Evolutionary conservation across 1,140 invertebrate genomes (phyloP).

Genomic region (Medauroidea extradentata): DNA sequence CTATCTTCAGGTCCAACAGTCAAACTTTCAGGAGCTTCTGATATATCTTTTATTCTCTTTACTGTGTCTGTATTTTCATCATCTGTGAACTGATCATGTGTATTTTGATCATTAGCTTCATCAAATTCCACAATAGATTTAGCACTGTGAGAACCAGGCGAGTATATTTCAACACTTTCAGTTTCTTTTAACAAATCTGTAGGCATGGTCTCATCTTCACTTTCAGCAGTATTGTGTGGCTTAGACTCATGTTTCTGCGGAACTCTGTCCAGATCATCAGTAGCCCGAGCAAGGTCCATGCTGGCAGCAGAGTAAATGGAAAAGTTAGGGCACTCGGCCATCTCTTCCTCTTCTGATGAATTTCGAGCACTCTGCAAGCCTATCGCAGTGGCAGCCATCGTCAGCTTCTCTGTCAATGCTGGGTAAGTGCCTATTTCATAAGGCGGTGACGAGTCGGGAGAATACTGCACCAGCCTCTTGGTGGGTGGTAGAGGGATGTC

Average conservation of each 20-base stretch:
- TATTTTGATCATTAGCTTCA: neutral
- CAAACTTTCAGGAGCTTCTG: too few species aligned
- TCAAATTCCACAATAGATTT: neutral
- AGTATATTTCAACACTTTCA: too few species aligned
- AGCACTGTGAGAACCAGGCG: too few species aligned
- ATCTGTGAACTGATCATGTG: too few species aligned
- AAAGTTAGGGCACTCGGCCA: constrained; percentile 76
- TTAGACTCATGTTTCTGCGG: neutral
- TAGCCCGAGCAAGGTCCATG: constrained; percentile 62
- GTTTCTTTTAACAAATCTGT: neutral
- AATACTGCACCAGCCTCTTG: neutral
- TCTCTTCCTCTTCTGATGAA: constrained; percentile 49
- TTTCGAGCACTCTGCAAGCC: constrained; percentile 2
- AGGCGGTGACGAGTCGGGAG: constrained; percentile 1
- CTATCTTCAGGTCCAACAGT: too few species aligned
- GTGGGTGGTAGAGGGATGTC: neutral
- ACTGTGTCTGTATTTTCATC: too few species aligned
- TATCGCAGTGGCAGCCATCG: neutral
- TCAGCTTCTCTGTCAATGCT: neutral
- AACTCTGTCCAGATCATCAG: constrained; percentile 1
- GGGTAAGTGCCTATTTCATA: constrained; percentile 4
- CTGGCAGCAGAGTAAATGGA: constrained; percentile 76
- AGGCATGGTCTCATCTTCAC: neutral
- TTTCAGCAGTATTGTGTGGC: neutral
- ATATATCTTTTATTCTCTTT: too few species aligned